Conservation (phyloP, 2,888 invertebrate genomes). For the Cantharis lateralis region DNA sequence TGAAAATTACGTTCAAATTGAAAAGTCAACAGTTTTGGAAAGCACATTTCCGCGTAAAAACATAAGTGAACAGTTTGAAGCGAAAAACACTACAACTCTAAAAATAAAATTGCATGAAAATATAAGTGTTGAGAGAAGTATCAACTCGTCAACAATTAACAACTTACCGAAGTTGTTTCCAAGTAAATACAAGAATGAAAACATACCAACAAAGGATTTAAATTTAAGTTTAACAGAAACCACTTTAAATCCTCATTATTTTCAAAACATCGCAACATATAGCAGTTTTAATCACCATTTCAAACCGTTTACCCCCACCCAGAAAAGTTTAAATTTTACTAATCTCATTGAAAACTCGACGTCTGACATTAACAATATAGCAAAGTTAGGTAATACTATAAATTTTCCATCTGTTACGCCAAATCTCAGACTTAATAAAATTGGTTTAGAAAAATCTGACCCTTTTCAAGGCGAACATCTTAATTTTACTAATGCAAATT, state of each 20-base stretch:
- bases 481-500: background rate
- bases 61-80: background rate
- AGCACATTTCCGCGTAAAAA: background rate
- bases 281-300: conserved; percentile 1
- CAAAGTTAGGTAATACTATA: background rate
- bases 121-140: background rate
- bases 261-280: background rate
- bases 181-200: background rate
- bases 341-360: background rate
- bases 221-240: background rate
- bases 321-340: background rate
- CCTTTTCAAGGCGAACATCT: background rate
- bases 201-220: background rate
- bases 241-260: background rate
- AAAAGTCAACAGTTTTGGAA: background rate
- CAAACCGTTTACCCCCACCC: background rate
- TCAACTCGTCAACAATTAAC: background rate
- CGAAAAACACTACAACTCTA: background rate
- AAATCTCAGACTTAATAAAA: background rate
- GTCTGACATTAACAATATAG: background rate
- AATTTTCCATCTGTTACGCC: background rate
- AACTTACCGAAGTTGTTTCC: background rate
- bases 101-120: background rate
- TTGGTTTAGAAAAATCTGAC: background rate
- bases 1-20: background rate